These are phyloP conservation scores for Drosophila kurseongensis DNA, from an alignment of 1,140 invertebrate genomes.

Conservation along the genomic window DNA sequence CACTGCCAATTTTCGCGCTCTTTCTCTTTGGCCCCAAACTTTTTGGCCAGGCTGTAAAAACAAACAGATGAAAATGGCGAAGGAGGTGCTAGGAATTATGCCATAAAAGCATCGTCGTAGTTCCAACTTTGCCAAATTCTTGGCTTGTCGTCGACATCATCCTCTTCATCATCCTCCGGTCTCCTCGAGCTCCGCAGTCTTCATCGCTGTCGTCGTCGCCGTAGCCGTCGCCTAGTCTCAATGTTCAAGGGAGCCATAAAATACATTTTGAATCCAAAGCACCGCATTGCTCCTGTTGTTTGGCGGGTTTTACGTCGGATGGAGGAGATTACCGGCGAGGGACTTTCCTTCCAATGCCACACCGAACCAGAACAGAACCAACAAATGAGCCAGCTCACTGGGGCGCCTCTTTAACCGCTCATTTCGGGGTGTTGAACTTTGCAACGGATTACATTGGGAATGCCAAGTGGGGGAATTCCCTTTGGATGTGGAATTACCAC, in stretches of 20 bases:
- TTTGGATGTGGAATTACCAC: too few relatives aligned
- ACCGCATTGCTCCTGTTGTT: conserved; percentile 39
- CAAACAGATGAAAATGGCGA: conserved; percentile 44
- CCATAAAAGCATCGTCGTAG: conserved; percentile 68
- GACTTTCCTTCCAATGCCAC: conserved; percentile 20
- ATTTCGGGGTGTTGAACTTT: conserved; percentile 46
- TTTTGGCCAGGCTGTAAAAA: conserved; percentile 66
- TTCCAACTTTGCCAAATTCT: conserved; percentile 71
- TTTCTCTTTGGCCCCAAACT: conserved; percentile 38
- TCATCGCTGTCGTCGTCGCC: conserved; percentile 13
- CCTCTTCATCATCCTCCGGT: conserved; percentile 24
- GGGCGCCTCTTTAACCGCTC: conserved; percentile 36
- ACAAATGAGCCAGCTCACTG: conserved; percentile 55
- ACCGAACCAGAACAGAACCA: conserved; percentile 29
- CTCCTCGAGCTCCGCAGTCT: conserved; percentile 30
- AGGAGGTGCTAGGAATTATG: conserved; percentile 71
- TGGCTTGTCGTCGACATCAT: conserved; percentile 58
- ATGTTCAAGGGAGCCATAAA: conserved; percentile 78
- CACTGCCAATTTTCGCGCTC: conserved; percentile 63
- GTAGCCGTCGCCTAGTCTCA: conserved; percentile 49
- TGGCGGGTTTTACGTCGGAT: conserved; percentile 9
- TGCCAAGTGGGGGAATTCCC: not conserved
- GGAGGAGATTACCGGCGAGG: conserved; percentile 49
- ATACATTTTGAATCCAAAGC: conserved; percentile 61
- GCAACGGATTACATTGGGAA: not conserved